Evolutionary conservation across 1,140 invertebrate genomes (phyloP).

Genomic region (Rhagoletis zephyria): DNA sequence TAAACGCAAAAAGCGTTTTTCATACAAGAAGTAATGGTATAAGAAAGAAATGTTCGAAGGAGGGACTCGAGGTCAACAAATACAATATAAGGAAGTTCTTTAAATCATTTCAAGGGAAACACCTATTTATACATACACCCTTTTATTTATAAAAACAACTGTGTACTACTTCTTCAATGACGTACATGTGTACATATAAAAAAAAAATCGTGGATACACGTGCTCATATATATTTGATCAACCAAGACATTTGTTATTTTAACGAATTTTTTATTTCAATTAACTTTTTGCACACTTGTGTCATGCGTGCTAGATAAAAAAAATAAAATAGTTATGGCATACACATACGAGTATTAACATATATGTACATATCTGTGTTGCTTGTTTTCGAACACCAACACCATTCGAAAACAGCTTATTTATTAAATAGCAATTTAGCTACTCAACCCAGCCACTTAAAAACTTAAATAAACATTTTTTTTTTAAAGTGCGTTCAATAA

Average conservation of each 20-base stretch:
- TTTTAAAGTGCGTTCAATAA: slow-evolving; percentile 28
- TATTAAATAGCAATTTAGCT: slow-evolving; percentile 24
- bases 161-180: neutral
- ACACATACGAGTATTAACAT: neutral
- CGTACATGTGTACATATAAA: neutral
- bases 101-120: no score
- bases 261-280: neutral
- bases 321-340: neutral
- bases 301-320: neutral
- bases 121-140: no score
- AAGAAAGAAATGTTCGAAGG: no score
- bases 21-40: no score
- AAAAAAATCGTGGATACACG: neutral
- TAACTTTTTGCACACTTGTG: slow-evolving; percentile 2
- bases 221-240: neutral
- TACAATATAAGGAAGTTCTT: no score
- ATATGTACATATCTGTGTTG: neutral
- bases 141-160: no score
- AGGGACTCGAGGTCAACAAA: no score
- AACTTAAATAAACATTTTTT: slow-evolving; percentile 19
- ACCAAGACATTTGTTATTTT: neutral
- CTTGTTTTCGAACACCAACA: no score
- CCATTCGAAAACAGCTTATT: neutral
- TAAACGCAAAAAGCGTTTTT: no score
- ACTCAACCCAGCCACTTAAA: neutral